A percentile compares a stretch with the other conserved stretches of the same genome.
Evolutionary conservation across 2,888 invertebrate genomes (phyloP).

Genomic region (Melolontha melolontha): DNA sequence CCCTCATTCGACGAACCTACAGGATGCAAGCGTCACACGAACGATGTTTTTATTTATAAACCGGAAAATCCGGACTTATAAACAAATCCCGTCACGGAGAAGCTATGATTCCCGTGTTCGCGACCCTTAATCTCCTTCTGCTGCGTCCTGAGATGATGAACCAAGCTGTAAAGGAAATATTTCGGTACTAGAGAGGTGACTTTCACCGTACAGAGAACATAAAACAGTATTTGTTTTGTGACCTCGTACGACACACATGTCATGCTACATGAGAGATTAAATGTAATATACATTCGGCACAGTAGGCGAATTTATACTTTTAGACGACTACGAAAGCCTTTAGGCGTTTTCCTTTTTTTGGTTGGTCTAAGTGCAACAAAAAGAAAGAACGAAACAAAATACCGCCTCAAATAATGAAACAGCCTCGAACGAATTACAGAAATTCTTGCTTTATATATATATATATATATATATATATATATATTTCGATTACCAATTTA

Average conservation of each 20-base stretch:
- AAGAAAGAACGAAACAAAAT: slow-evolving; percentile 17
- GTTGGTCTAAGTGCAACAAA: slow-evolving; percentile 26
- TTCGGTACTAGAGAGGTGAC: slow-evolving; percentile 32
- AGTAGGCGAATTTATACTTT: slow-evolving; percentile 27
- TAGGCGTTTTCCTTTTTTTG: slow-evolving; percentile 28
- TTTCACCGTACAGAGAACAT: slow-evolving; percentile 29
- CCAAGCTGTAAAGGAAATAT: slow-evolving; percentile 38
- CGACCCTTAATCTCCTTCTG: slow-evolving; percentile 26
- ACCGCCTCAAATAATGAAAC: neutral
- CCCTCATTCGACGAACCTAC: neutral
- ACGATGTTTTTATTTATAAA: slow-evolving; percentile 34
- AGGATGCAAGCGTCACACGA: slow-evolving; percentile 2
- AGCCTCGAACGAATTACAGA: no score
- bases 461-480: no score
- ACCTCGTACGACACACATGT: slow-evolving; percentile 35
- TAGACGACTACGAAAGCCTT: slow-evolving; percentile 10
- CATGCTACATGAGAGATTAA: slow-evolving; percentile 37
- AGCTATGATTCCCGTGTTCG: slow-evolving; percentile 29
- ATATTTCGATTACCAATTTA: no score
- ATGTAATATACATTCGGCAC: slow-evolving; percentile 37
- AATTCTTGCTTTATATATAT: no score
- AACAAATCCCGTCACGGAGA: slow-evolving; percentile 34
- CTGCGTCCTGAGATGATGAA: slow-evolving; percentile 31
- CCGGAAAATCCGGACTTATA: slow-evolving; percentile 35
- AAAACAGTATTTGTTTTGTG: slow-evolving; percentile 39